These are phyloP conservation scores for Hedychridium roseum DNA, from an alignment of 2,888 invertebrate species.

Conservation along the genomic window DNA sequence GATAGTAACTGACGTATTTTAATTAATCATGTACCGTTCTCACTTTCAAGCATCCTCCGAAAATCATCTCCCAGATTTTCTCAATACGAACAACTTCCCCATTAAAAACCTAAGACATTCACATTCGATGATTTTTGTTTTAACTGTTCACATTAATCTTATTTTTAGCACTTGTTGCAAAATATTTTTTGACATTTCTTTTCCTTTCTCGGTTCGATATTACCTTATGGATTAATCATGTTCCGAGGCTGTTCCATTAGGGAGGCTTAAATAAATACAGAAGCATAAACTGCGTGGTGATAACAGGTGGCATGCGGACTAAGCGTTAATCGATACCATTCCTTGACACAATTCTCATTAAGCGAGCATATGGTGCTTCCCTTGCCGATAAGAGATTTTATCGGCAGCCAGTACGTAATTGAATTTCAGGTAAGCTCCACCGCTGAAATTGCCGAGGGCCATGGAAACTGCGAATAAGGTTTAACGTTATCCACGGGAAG, in stretches of 20 bases:
- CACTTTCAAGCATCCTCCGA: too few relatives aligned
- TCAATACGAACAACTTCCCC: too few relatives aligned
- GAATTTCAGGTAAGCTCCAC: slow-evolving; percentile 35
- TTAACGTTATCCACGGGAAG: too few relatives aligned
- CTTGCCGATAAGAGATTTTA: slow-evolving; percentile 23
- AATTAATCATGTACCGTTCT: slow-evolving; percentile 20
- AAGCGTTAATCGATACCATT: slow-evolving; percentile 42
- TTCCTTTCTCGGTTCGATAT: not conserved
- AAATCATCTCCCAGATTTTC: too few relatives aligned
- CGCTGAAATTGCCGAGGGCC: slow-evolving; percentile 4
- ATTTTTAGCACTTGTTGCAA: too few relatives aligned
- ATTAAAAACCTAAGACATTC: too few relatives aligned
- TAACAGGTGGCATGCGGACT: slow-evolving; percentile 20
- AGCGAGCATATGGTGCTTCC: slow-evolving; percentile 19
- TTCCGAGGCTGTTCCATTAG: slow-evolving; percentile 1
- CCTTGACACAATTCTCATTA: slow-evolving; percentile 34
- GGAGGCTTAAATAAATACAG: slow-evolving; percentile 2
- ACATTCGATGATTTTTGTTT: too few relatives aligned
- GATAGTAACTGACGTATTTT: slow-evolving; percentile 46
- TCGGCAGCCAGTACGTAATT: slow-evolving; percentile 32
- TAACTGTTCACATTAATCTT: too few relatives aligned
- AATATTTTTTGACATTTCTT: too few relatives aligned
- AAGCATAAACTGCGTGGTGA: slow-evolving; percentile 3
- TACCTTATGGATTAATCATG: not conserved
- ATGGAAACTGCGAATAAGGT: slow-evolving; percentile 3